Conservation (phyloP, 2,113 vertebrate species). For the Engystomops pustulosus region DNA sequence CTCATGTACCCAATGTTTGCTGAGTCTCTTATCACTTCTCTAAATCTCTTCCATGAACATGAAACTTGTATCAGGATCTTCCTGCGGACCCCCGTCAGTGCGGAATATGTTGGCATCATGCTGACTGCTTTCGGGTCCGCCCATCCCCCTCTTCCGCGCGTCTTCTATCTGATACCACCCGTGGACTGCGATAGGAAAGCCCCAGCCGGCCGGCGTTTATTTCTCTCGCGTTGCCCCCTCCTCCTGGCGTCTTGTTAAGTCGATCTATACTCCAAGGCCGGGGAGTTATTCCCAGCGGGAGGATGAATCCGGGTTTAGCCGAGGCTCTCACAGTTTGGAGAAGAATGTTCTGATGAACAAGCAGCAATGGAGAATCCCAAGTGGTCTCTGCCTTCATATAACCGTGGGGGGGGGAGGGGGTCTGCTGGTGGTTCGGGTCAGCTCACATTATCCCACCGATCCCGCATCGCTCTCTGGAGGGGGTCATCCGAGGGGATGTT, state of each 20-base stretch:
- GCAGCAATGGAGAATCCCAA: background rate
- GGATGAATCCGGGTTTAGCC: conserved; percentile 47
- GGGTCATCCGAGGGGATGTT: background rate
- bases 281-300: conserved; percentile 42
- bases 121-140: too few relatives aligned
- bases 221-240: conserved; percentile 1
- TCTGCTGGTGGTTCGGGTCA: background rate
- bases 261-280: conserved; percentile 42
- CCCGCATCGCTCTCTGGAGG: background rate
- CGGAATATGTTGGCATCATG: too few relatives aligned
- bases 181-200: background rate
- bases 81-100: too few relatives aligned
- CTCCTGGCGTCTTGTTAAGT: conserved; percentile 1
- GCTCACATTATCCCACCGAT: background rate
- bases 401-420: conserved; percentile 2
- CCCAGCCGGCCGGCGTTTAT: background rate
- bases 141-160: background rate
- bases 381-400: background rate
- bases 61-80: too few relatives aligned
- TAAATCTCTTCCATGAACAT: too few relatives aligned
- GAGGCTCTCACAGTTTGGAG: background rate
- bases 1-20: too few relatives aligned
- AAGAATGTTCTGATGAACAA: background rate
- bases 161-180: background rate
- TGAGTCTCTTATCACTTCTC: too few relatives aligned